A percentile compares a stretch with the other conserved stretches of the same genome.
These are phyloP conservation scores for Galbula dea DNA, from an alignment of 2,113 vertebrate genomes.

Conservation along the genomic window DNA sequence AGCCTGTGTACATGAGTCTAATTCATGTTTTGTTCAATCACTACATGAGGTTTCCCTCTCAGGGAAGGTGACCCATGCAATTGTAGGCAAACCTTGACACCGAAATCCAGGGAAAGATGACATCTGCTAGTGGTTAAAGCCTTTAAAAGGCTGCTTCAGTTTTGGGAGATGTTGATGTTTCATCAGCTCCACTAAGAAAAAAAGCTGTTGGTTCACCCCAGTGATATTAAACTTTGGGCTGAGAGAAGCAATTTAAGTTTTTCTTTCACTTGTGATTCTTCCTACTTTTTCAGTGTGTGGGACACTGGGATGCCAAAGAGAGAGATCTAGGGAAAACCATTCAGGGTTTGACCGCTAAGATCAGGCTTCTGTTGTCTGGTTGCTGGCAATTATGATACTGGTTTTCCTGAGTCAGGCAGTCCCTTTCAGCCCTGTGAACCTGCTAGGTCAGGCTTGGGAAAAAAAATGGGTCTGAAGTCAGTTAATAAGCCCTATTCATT, in stretches of 20 bases:
- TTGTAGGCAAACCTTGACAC: neutral
- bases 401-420: conserved; percentile 60
- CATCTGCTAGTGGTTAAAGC: neutral
- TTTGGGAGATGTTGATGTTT: neutral
- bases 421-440: conserved; percentile 37
- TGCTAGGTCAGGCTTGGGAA: conserved; percentile 44
- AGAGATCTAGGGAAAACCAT: neutral
- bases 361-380: neutral
- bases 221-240: neutral
- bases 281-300: neutral
- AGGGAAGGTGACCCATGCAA: neutral
- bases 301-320: neutral
- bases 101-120: rapidly evolving
- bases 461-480: conserved; percentile 26
- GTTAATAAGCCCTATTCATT: conserved; percentile 42
- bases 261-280: neutral
- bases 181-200: neutral
- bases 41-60: neutral
- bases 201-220: neutral
- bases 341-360: neutral
- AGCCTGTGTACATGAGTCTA: neutral
- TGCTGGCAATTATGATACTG: neutral
- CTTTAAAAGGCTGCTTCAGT: neutral
- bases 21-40: neutral
- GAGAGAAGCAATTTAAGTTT: neutral